Evolutionary conservation across 2,113 vertebrate species (phyloP).

Genomic region (Tinamus guttatus): DNA sequence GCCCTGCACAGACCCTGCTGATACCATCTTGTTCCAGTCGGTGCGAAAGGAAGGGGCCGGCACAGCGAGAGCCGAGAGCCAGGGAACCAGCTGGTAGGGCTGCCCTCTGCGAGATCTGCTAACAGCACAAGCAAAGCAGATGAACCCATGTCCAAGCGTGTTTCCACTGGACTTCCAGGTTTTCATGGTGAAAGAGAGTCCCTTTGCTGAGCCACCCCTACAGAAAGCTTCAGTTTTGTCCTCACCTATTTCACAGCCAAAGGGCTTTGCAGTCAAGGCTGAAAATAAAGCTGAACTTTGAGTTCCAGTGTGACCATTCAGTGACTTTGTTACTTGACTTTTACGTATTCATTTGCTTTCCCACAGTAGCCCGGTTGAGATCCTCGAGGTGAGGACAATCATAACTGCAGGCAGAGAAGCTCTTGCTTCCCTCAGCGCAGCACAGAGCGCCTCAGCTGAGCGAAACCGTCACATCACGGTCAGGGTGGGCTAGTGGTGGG

Average conservation of each 20-base stretch:
- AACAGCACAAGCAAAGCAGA: background rate
- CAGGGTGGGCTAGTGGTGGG: background rate
- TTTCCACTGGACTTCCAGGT: background rate
- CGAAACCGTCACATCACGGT: accelerated
- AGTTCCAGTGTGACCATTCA: background rate
- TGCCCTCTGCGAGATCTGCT: background rate
- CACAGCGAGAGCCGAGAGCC: accelerated
- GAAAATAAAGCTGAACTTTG: background rate
- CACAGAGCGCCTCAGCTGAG: background rate
- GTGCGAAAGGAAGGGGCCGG: background rate
- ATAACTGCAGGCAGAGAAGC: too few relatives aligned
- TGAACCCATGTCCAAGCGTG: background rate
- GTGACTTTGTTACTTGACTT: background rate
- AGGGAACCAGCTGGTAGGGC: accelerated
- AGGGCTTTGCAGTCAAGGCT: background rate
- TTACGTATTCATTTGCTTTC: background rate
- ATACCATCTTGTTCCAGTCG: background rate
- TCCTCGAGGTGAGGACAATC: background rate
- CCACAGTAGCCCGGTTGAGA: background rate
- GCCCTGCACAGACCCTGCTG: background rate
- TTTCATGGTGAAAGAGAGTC: background rate
- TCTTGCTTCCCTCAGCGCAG: background rate
- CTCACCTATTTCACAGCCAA: background rate
- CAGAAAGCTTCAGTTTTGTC: background rate
- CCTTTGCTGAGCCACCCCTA: background rate